Evolutionary conservation across 92 coral and sea anemone species (phyloP), one percentile per base, ranked within the genome.

Genomic region (Ricordea florida): DNA sequence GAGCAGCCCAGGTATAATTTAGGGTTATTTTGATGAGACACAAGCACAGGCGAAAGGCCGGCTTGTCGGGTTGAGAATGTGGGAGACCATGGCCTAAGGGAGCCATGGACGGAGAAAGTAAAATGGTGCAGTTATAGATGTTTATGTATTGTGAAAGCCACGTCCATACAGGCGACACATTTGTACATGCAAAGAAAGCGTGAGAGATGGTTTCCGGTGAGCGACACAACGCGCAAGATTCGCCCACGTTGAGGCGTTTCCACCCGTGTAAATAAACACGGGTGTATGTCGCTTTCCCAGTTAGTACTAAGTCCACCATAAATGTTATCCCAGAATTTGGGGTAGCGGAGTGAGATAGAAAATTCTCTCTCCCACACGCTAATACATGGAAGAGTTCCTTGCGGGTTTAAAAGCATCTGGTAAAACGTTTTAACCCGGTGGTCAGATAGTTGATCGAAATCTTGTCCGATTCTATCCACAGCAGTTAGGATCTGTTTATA

Each of bases 241-340:
- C 64, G 43, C 42, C 2, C 26, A 33, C 44, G 0, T 6, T 9
- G 0, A 57, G 41, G 0, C 64, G 7, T 4, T 4, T 24, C 64
- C 44, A 57, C 4, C 18, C 8, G n/a, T 57, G 31, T 0, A 57
- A 17, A 9, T 57, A 32, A 0, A 43, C 64, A 5, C 29, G 26
- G n/a, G 65, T 57, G 10, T 57, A 57, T 57, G 11, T 57, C 65
- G 15, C 41, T 32, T 17, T 57, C 45, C 65, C 65, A 57, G 16
- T 57, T 57, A 14, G 45, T 57, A 29, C 61, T 53, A 1, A 53
- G 38, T 27, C 61, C 69, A 38, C 69, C 69, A 23, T 24, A 36
- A 1, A 25, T 62, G 4, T n/a, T 0, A 0, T 9, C 5, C 50
- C 52, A 62, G 20, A 62, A 32, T 0, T n/a, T 1, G 0, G 44